These are phyloP conservation scores for Limnephilus auricula DNA, from an alignment of 2,888 invertebrate genomes.

Conservation along the genomic window DNA sequence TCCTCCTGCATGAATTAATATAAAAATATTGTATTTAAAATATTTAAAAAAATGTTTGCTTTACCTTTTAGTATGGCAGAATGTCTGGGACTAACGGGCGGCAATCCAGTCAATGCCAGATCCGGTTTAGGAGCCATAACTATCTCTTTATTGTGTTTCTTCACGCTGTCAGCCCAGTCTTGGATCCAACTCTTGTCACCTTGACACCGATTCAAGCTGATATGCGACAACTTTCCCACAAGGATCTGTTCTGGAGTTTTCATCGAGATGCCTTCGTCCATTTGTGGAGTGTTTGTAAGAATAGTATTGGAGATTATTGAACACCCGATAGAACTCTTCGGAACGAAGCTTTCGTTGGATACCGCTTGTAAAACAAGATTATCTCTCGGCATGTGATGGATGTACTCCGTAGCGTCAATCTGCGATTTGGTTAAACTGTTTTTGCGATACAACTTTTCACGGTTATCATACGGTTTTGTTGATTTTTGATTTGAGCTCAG, in stretches of 20 bases:
- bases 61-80: constrained; percentile 71
- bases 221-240: constrained; percentile 74
- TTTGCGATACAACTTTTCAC: constrained; percentile 71
- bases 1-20: neutral
- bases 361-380: constrained; percentile 61
- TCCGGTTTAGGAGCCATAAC: constrained; percentile 70
- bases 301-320: constrained; percentile 40
- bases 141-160: constrained; percentile 75
- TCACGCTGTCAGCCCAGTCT: constrained; percentile 82
- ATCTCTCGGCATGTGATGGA: constrained; percentile 71
- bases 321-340: constrained; percentile 20
- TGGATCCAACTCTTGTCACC: constrained; percentile 80
- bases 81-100: constrained; percentile 74
- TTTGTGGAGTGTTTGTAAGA: constrained; percentile 34
- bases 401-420: constrained; percentile 81
- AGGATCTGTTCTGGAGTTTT: constrained; percentile 71
- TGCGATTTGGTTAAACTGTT: constrained; percentile 84
- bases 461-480: constrained; percentile 67
- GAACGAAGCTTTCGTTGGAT: constrained; percentile 65
- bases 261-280: constrained; percentile 70
- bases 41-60: neutral
- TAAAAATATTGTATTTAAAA: neutral
- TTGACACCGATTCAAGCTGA: constrained; percentile 76
- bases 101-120: constrained; percentile 69
- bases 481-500: constrained; percentile 77